Evolutionary conservation across 1,140 invertebrate genomes (phyloP), one percentile per base, ranked within the genome.

Genomic region (Papilio helenus): DNA sequence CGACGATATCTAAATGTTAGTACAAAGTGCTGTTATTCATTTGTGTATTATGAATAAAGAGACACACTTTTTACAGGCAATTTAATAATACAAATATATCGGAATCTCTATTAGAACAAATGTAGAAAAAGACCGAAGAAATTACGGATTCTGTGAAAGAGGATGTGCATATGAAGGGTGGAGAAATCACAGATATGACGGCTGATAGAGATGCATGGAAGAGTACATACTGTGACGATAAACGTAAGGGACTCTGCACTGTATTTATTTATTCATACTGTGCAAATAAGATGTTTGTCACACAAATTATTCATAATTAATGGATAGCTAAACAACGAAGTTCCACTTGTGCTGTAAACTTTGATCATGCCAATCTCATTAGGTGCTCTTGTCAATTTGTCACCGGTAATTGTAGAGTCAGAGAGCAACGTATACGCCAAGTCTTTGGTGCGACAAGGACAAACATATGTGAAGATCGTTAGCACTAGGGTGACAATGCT

Each of bases 351-450:
- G 18, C 16, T 72, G 2, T 23, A 72, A 72, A 72, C 29, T 72
- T 72, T 72, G 71, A 72, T 23, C 71, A 20, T 18, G 71, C 71
- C 71, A 72, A 72, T 44, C 71, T 72, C 71, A 72, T 72, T 72
- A 72, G 16, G 8, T 23, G 71, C 71, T 72, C 71, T 14, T n/a
- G 20, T 44, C 71, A 72, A 72, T 72, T 72, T 72, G 71, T 72
- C 71, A 72, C 18, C 39, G 71, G 71, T 44, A 44, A 72, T 72
- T 42, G 71, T 72, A n/a, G 71, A 72, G 42, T 14, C n/a, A 23
- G 39, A 72, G 39, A 39, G 20, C 34, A 10, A 8, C 34, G 23
- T 39, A 44, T 44, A 72, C 39, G 71, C 61, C 26, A 29, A 68
- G 61, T 34, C 26, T 26, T 16, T 34, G 61, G 26, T 68, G 26